Conservation (phyloP, 2,888 invertebrate genomes). For the Elysia crispata region DNA sequence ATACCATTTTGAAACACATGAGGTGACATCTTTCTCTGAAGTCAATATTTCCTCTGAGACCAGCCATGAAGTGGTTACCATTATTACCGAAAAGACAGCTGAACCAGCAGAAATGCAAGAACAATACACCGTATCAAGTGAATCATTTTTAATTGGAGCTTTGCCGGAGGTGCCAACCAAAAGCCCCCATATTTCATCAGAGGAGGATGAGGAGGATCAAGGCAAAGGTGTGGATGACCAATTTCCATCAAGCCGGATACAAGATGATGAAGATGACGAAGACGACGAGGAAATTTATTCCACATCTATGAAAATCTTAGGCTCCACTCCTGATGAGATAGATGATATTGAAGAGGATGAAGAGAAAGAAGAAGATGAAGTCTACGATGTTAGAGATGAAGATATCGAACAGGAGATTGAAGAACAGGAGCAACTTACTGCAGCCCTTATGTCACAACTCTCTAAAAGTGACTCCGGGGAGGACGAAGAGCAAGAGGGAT, state of each 20-base stretch:
- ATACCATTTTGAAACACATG: not conserved
- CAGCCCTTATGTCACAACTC: slow-evolving; percentile 51
- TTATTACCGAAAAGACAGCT: not conserved
- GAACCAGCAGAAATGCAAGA: not conserved
- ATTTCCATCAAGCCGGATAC: not conserved
- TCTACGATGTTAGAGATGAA: not conserved
- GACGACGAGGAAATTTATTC: slow-evolving; percentile 39
- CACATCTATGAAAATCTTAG: slow-evolving; percentile 38
- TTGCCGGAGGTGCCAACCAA: not conserved
- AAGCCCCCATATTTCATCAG: slow-evolving; percentile 34
- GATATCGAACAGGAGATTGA: slow-evolving; percentile 50
- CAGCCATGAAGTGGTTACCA: not conserved
- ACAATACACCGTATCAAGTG: not conserved
- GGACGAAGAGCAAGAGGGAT: slow-evolving; percentile 35
- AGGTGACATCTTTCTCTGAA: no score
- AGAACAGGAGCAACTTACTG: slow-evolving; percentile 50
- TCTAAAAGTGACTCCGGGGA: slow-evolving; percentile 32
- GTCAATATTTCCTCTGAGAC: not conserved
- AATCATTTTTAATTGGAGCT: not conserved
- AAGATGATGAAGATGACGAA: slow-evolving; percentile 9
- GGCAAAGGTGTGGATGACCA: slow-evolving; percentile 27
- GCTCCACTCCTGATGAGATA: slow-evolving; percentile 43
- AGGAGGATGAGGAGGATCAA: slow-evolving; percentile 54
- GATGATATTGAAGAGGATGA: slow-evolving; percentile 35
- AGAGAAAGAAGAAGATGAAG: slow-evolving; percentile 11